phyloP scores from a whole-genome alignment of 2,888 invertebrate species.

The Dolomedes plantarius region DNA sequence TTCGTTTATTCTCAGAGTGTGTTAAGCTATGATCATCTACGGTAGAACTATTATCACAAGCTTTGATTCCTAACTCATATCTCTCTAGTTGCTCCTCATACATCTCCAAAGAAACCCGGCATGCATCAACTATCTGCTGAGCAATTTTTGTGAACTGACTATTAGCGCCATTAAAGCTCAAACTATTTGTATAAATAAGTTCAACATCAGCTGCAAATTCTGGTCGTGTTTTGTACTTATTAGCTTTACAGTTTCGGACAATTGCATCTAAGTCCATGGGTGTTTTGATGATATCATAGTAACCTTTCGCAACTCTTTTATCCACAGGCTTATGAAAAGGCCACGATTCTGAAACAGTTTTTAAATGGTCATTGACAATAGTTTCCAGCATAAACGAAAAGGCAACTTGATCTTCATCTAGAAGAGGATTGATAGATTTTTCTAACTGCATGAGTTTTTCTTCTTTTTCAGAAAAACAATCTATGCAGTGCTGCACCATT shows the following conservation, averaged over 20 bases:
- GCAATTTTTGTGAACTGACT: conserved; percentile 92
- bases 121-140: conserved; percentile 85
- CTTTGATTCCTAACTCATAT: conserved; percentile 30
- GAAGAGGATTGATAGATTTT: conserved; percentile 97
- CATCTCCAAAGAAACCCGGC: conserved; percentile 75
- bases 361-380: conserved; percentile 89
- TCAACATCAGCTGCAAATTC: conserved; percentile 93
- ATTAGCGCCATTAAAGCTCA: conserved; percentile 91
- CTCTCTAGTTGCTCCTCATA: conserved; percentile 30
- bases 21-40: not conserved
- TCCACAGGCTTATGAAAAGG: conserved; percentile 98
- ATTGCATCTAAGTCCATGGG: conserved; percentile 98
- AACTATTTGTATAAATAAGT: conserved; percentile 90
- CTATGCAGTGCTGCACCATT: conserved; percentile 92
- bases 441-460: conserved; percentile 95
- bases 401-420: conserved; percentile 97
- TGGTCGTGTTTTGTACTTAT: conserved; percentile 93
- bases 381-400: conserved; percentile 94
- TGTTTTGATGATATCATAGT: conserved; percentile 91
- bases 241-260: conserved; percentile 81
- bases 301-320: conserved; percentile 94
- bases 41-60: not conserved
- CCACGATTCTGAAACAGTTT: conserved; percentile 92
- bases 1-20: not conserved
- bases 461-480: conserved; percentile 92